These are phyloP conservation scores for Halcyon senegalensis DNA, from an alignment of 2,113 vertebrate species.

Conservation along the genomic window DNA sequence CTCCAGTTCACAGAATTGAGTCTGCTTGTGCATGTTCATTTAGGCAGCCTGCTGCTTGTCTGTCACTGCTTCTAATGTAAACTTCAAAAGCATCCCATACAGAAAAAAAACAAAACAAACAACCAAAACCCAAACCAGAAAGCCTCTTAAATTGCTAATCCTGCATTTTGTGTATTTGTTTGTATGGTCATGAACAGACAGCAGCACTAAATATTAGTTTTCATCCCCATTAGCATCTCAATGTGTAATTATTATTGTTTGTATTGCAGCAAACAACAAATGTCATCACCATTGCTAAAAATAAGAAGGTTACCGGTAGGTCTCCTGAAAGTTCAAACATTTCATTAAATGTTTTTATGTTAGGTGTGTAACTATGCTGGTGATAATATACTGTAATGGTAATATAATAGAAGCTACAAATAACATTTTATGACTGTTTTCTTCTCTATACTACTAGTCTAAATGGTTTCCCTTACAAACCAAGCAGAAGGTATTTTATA, in stretches of 20 bases:
- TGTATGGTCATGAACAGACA: not conserved
- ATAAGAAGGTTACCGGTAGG: slow-evolving; percentile 16
- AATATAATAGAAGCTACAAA: slow-evolving; percentile 70
- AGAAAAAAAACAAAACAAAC: not conserved
- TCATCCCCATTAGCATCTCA: slow-evolving; percentile 3
- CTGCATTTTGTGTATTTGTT: not conserved
- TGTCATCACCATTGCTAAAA: slow-evolving; percentile 4
- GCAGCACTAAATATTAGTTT: slow-evolving; percentile 18
- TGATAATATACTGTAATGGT: slow-evolving; percentile 59
- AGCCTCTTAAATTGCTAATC: not conserved
- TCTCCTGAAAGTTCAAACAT: slow-evolving; percentile 56
- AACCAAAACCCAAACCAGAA: not conserved
- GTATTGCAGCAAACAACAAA: slow-evolving; percentile 19
- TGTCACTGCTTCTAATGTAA: not conserved
- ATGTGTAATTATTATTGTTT: slow-evolving; percentile 63
- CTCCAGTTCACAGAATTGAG: not conserved
- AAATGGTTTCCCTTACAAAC: slow-evolving; percentile 37
- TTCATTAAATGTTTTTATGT: slow-evolving; percentile 59
- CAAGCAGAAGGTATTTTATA: slow-evolving; percentile 46
- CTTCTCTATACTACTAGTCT: slow-evolving; percentile 3
- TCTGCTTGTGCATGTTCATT: not conserved
- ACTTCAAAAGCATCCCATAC: not conserved
- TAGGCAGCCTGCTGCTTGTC: not conserved
- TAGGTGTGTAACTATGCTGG: slow-evolving; percentile 39
- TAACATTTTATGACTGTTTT: slow-evolving; percentile 38